phyloP scores from a whole-genome alignment of 2,888 invertebrate species.

The Abscondita cerata region DNA sequence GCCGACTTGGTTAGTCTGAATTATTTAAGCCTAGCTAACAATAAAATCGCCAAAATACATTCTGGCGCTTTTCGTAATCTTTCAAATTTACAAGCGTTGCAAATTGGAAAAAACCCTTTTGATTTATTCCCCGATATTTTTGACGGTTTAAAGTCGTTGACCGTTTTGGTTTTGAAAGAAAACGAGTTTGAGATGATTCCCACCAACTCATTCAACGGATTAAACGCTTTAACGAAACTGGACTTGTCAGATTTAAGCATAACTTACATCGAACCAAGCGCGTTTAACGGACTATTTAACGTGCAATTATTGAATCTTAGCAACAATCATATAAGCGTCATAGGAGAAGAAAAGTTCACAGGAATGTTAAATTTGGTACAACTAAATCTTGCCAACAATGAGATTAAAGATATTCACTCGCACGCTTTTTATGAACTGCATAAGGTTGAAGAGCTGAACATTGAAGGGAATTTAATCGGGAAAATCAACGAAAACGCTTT shows the following conservation, averaged over 20 bases:
- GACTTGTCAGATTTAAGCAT: constrained; percentile 10
- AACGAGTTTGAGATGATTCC: background rate
- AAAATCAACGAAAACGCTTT: constrained; percentile 12
- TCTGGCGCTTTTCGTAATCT: constrained; percentile 2
- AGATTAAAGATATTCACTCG: constrained; percentile 3
- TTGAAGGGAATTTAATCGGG: constrained; percentile 4
- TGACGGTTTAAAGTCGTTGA: constrained; percentile 12
- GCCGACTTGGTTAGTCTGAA: background rate
- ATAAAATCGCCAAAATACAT: constrained; percentile 8
- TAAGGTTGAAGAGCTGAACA: background rate
- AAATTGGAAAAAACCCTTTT: constrained; percentile 12
- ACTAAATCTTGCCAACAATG: constrained; percentile 23
- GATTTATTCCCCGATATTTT: constrained; percentile 3
- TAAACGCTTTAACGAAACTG: background rate
- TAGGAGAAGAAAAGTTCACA: constrained; percentile 11
- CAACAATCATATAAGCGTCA: constrained; percentile 14
- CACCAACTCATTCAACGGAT: constrained; percentile 14
- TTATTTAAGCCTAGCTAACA: too few relatives aligned
- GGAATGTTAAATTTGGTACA: constrained; percentile 16
- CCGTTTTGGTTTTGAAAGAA: background rate
- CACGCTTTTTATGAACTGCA: constrained; percentile 19
- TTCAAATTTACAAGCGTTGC: background rate
- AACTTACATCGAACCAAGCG: background rate
- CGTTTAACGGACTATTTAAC: constrained; percentile 15
- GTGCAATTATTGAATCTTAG: constrained; percentile 18